phyloP scores from a whole-genome alignment of 37 sponge, comb jelly and placozoan genomes.

The Aplysina aerophoba region DNA sequence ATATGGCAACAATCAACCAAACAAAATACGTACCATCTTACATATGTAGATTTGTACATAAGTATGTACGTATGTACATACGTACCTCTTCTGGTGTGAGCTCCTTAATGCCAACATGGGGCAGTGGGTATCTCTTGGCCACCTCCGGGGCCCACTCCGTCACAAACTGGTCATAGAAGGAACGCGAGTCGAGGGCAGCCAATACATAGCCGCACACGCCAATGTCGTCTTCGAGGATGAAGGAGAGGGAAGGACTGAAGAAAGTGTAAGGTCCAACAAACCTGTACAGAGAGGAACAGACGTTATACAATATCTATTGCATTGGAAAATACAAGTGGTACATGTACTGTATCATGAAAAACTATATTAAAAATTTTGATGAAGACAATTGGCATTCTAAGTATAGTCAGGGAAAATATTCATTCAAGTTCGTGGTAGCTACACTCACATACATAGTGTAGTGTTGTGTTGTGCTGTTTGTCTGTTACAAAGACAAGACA shows the following conservation, averaged over 20 bases:
- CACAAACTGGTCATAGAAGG: conserved; percentile 73
- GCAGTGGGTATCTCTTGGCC: conserved; percentile 58
- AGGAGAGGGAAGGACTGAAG: conserved; percentile 77
- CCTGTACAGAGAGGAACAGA: conserved; percentile 43
- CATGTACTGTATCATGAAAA: no score
- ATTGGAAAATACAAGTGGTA: no score
- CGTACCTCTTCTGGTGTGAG: conserved; percentile 35
- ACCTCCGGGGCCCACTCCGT: conserved; percentile 84
- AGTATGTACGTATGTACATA: not conserved
- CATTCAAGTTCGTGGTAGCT: no score
- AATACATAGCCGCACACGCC: conserved; percentile 97
- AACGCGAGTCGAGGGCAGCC: conserved; percentile 80
- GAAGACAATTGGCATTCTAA: no score
- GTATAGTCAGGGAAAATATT: no score
- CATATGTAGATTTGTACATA: no score
- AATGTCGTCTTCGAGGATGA: conserved; percentile 87
- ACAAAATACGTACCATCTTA: no score
- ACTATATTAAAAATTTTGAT: no score
- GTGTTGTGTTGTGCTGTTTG: no score
- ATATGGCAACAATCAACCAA: no score
- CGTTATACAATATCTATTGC: no score
- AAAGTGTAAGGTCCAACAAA: conserved; percentile 88
- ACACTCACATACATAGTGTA: not conserved
- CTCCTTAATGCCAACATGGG: conserved; percentile 37
- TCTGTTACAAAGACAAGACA: no score